A percentile compares a stretch with the other conserved stretches of the same genome.
Conservation (phyloP, 2,888 invertebrate species). For the Cryptocephalus primarius region DNA sequence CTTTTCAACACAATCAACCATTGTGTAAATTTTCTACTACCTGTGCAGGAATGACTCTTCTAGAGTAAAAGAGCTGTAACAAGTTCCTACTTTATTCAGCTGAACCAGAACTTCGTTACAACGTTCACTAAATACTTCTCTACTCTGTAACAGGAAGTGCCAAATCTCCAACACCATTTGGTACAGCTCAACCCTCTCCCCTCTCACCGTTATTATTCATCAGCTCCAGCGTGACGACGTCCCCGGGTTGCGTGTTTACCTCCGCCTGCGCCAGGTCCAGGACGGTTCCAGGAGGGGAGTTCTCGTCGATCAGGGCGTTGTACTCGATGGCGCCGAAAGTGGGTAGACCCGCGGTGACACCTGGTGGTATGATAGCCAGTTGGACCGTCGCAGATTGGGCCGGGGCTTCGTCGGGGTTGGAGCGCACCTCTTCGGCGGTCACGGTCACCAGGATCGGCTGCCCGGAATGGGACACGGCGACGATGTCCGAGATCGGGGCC, state of each 20-base stretch:
- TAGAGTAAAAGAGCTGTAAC: no score
- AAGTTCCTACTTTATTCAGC: no score
- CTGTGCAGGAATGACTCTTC: no score
- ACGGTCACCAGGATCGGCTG: slow-evolving; percentile 75
- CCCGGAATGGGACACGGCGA: slow-evolving; percentile 69
- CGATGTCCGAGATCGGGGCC: slow-evolving; percentile 66
- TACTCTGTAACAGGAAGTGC: no score
- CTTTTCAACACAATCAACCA: no score
- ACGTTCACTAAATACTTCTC: no score
- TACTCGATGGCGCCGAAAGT: slow-evolving; percentile 44
- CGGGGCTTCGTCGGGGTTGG: slow-evolving; percentile 46
- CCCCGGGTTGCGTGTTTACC: slow-evolving; percentile 35
- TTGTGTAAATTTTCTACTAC: no score
- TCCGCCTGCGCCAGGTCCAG: slow-evolving; percentile 37
- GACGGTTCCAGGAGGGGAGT: slow-evolving; percentile 69
- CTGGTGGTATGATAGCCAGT: slow-evolving; percentile 59
- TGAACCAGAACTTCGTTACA: no score
- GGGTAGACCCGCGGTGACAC: slow-evolving; percentile 25
- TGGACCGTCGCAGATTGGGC: slow-evolving; percentile 71
- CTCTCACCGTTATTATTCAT: slow-evolving; percentile 60
- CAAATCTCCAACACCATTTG: no score
- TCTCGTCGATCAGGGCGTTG: slow-evolving; percentile 66
- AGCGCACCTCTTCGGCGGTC: slow-evolving; percentile 75
- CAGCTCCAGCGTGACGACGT: slow-evolving; percentile 68
- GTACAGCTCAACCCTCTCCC: not conserved